Percentiles rank a stretch among this genome's conserved stretches.
Conservation (phyloP, 2,113 vertebrate genomes). For the Spheniscus mendiculus region DNA sequence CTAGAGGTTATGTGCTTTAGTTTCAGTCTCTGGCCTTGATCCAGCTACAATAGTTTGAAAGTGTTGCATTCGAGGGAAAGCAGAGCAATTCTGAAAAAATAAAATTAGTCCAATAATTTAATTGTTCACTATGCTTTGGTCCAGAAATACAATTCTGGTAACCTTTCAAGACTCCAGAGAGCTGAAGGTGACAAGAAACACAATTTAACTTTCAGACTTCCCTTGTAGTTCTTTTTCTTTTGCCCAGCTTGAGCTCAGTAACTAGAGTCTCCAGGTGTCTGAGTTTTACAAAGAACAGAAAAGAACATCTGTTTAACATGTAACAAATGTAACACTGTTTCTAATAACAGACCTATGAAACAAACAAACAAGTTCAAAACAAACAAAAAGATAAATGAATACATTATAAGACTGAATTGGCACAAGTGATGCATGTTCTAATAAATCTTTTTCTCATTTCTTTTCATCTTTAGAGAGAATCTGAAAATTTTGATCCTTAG, state of each 20-base stretch:
- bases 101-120: neutral
- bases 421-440: accelerated
- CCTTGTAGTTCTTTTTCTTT: neutral
- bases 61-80: neutral
- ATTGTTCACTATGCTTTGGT: neutral
- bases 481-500: neutral
- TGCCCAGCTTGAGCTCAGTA: neutral
- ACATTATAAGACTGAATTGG: neutral
- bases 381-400: neutral
- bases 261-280: neutral
- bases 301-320: neutral
- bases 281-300: neutral
- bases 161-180: neutral
- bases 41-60: neutral
- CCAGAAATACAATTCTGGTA: neutral
- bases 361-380: neutral
- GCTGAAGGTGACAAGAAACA: neutral
- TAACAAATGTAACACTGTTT: neutral
- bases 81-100: neutral
- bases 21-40: neutral
- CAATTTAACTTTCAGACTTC: neutral
- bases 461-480: neutral
- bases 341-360: neutral
- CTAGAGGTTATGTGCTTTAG: neutral
- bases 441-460: neutral